Conservation (phyloP, 2,888 invertebrate species). For the Acrocera orbiculus region DNA sequence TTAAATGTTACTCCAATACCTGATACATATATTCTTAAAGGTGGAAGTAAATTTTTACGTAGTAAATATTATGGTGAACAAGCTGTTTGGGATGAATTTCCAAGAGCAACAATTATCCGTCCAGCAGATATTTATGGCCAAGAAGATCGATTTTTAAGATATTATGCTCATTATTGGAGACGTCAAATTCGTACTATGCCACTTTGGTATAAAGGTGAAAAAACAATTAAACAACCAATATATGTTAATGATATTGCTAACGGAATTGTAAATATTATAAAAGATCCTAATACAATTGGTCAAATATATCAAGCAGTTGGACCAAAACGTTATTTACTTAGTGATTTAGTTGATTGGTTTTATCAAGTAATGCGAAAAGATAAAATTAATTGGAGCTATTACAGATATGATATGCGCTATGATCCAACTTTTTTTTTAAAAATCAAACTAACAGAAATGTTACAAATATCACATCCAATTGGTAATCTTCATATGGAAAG, state of each 20-base stretch:
- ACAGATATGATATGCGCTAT: slow-evolving; percentile 51
- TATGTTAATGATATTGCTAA: slow-evolving; percentile 70
- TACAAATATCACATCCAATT: slow-evolving; percentile 49
- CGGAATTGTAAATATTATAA: slow-evolving; percentile 64
- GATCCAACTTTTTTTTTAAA: slow-evolving; percentile 51
- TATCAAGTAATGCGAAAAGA: slow-evolving; percentile 55
- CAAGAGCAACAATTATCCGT: slow-evolving; percentile 81
- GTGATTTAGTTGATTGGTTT: slow-evolving; percentile 73
- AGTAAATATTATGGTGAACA: slow-evolving; percentile 73
- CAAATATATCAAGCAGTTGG: slow-evolving; percentile 76
- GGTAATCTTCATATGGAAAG: slow-evolving; percentile 58
- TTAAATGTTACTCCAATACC: slow-evolving; percentile 63
- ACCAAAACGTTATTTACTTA: slow-evolving; percentile 60
- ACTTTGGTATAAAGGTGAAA: slow-evolving; percentile 71
- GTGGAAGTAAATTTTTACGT: slow-evolving; percentile 60
- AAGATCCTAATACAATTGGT: slow-evolving; percentile 58
- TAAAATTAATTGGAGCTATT: slow-evolving; percentile 47
- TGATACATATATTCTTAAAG: slow-evolving; percentile 41
- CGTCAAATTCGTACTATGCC: slow-evolving; percentile 47
- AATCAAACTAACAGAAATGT: slow-evolving; percentile 39
- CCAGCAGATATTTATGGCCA: slow-evolving; percentile 87
- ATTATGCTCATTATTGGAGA: slow-evolving; percentile 44
- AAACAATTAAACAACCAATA: slow-evolving; percentile 82
- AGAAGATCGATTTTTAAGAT: slow-evolving; percentile 70
- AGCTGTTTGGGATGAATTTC: slow-evolving; percentile 88